These are phyloP conservation scores for Distichodus sexfasciatus DNA, from an alignment of 2,797 vertebrate species.

Conservation along the genomic window DNA sequence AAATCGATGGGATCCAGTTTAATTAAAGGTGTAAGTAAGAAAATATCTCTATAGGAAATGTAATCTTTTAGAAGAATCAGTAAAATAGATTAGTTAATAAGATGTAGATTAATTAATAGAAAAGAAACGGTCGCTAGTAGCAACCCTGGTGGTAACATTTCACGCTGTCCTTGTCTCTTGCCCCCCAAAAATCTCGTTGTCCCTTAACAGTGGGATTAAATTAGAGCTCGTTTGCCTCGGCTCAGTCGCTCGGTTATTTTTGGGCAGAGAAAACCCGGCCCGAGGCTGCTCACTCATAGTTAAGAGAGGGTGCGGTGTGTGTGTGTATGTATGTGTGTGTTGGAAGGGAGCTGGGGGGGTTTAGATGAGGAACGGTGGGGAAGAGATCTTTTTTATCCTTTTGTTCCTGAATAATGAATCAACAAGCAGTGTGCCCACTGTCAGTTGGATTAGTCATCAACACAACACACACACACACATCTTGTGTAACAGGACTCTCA, in stretches of 20 bases:
- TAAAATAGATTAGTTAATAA: too few relatives aligned
- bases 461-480: conserved; percentile 17
- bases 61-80: too few relatives aligned
- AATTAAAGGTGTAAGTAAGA: too few relatives aligned
- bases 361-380: conserved; percentile 4
- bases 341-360: neutral
- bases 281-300: conserved; percentile 40
- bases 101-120: too few relatives aligned
- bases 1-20: too few relatives aligned
- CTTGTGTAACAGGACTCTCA: neutral
- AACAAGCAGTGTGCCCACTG: conserved; percentile 40
- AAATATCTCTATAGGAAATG: too few relatives aligned
- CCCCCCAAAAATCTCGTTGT: conserved; percentile 11
- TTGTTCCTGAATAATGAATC: conserved; percentile 47
- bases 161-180: neutral
- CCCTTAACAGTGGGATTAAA: conserved; percentile 45
- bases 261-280: conserved; percentile 40
- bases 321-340: neutral
- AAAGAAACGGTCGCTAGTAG: too few relatives aligned
- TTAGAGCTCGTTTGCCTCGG: conserved; percentile 36
- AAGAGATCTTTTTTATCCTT: conserved; percentile 20
- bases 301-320: conserved; percentile 10
- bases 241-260: conserved; percentile 49
- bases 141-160: neutral
- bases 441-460: conserved; percentile 34